A percentile compares a stretch with the other conserved stretches of the same genome.
phyloP scores from a whole-genome alignment of 2,113 vertebrate species.

The Cinclus mexicanus region DNA sequence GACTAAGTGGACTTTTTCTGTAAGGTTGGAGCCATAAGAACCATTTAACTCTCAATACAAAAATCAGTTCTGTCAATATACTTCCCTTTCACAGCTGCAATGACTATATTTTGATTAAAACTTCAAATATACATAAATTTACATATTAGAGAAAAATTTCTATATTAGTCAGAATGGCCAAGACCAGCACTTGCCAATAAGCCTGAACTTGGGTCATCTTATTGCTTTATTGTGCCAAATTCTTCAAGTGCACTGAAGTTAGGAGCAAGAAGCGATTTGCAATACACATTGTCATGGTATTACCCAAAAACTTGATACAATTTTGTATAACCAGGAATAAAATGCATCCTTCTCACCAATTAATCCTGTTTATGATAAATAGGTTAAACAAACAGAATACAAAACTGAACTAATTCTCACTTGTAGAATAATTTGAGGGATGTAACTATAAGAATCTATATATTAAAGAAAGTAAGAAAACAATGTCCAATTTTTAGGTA shows the following conservation, averaged over 20 bases:
- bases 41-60: not conserved
- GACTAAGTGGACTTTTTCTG: not conserved
- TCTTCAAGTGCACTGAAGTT: conserved; percentile 1
- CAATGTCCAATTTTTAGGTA: not conserved
- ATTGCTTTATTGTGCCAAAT: conserved; percentile 31
- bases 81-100: not conserved
- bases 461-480: not conserved
- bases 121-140: conserved; percentile 39
- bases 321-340: too few relatives aligned
- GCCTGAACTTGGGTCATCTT: not conserved
- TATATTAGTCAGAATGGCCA: conserved; percentile 23
- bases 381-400: not conserved
- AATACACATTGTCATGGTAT: not conserved
- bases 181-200: not conserved
- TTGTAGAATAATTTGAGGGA: not conserved
- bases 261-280: conserved; percentile 19
- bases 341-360: not conserved
- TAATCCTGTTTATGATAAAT: not conserved
- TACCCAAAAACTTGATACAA: not conserved
- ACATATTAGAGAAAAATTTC: conserved; percentile 2
- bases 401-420: not conserved
- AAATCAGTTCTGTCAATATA: not conserved
- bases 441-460: not conserved
- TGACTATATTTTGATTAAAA: not conserved
- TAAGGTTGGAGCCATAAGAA: not conserved